Evolutionary conservation across 2,113 vertebrate species (phyloP), one percentile per base, ranked within the genome.

Genomic region (Chloebia gouldiae): DNA sequence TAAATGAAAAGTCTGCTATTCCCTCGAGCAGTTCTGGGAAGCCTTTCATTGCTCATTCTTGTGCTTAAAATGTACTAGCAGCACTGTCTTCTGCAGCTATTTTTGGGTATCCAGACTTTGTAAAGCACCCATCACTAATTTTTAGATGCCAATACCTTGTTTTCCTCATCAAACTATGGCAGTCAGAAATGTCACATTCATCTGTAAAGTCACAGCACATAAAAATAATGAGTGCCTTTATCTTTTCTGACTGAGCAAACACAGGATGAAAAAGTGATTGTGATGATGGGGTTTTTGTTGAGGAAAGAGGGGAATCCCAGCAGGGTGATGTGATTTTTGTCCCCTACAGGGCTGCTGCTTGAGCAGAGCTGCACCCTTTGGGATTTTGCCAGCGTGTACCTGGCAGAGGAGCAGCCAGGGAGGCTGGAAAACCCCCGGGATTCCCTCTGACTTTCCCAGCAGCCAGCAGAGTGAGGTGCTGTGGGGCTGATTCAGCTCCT

Each of bases 1-100:
- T 77, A 93, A 95, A 92, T 2, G 25, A 89, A 85, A 81, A 96
- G 63, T 71, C 79, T 88, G 69, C 33, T 57, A 10, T 81, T 88
- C 76, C 92, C 94, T 70, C 3, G 0, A 71, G 94, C 79, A 22
- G 10, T 64, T 80, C 85, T 64, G 49, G 71, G 65, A 82, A 72
- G 27, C 37, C 12, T 83, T 88, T 92, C 71, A 30, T 23, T 85
- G 68, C 79, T 73, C 16, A 4, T 30, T 69, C 71, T 91, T 33
- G 15, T 88, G 51, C 59, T 85, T 72, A 28, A 91, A 80, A 70
- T 8, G 21, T 44, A 45, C 24, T 7, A 90, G 42, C 47, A 84
- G 51, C 47, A 33, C 47, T 40, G 60, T 22, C 19, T 77, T 39
- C 54, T 4, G 2, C 56, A 51, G 77, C 76, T 90, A 84, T 83